A percentile compares a stretch with the other conserved stretches of the same genome.
Conservation (phyloP, 1,140 invertebrate species). For the Drosophila melanica region DNA sequence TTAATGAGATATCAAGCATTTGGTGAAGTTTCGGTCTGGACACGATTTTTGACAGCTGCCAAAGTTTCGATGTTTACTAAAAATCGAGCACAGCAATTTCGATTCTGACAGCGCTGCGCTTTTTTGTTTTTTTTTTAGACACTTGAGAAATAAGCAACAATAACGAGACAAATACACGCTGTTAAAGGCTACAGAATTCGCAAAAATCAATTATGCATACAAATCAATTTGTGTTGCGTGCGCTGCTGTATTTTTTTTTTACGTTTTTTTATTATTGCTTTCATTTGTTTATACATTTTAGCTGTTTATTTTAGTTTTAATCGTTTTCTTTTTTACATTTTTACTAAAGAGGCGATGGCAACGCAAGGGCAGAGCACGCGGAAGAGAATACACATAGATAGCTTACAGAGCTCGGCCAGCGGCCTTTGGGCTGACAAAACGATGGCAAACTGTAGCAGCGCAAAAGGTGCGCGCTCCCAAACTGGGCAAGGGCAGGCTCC, state of each 20-base stretch:
- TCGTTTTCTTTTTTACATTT: slow-evolving; percentile 31
- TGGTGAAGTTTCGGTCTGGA: slow-evolving; percentile 1
- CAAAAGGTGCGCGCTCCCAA: slow-evolving; percentile 29
- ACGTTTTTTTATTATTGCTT: slow-evolving; percentile 32
- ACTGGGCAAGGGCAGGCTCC: slow-evolving; percentile 17
- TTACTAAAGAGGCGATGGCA: slow-evolving; percentile 28
- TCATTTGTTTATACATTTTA: slow-evolving; percentile 27
- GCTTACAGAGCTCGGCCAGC: neutral
- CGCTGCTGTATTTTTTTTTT: slow-evolving; percentile 34
- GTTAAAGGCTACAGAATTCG: slow-evolving; percentile 57
- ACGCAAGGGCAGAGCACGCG: slow-evolving; percentile 34
- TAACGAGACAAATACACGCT: slow-evolving; percentile 34
- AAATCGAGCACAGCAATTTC: slow-evolving; percentile 4
- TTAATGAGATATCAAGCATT: slow-evolving; percentile 19
- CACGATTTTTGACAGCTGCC: slow-evolving; percentile 9
- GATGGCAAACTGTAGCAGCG: slow-evolving; percentile 45
- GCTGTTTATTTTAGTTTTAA: slow-evolving; percentile 12
- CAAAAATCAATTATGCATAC: slow-evolving; percentile 79
- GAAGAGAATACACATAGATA: slow-evolving; percentile 49
- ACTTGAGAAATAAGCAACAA: slow-evolving; percentile 12
- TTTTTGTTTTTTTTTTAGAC: slow-evolving; percentile 14
- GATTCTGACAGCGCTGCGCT: slow-evolving; percentile 29
- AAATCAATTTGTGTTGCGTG: slow-evolving; percentile 55
- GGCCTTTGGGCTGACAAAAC: slow-evolving; percentile 26
- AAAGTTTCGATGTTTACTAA: neutral